Base-by-base conservation (phyloP, 2,113 vertebrate species). In the Chloroceryle aenea region DNA sequence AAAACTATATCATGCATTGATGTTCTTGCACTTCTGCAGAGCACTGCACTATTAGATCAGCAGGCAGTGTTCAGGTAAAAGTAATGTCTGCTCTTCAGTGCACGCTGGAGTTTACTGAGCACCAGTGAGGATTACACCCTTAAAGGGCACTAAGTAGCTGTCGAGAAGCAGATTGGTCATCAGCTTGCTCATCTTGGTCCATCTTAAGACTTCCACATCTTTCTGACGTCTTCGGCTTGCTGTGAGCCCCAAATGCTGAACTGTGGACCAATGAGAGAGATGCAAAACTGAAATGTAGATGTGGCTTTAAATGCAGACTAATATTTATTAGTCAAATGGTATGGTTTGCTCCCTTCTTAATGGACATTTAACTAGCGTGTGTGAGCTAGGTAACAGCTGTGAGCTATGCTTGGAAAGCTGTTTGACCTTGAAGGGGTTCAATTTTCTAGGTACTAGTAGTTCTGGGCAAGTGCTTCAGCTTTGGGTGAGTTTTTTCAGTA, bases 41-140 rank as follows among this genome's bases (percentile, higher is more conserved):
- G n/a, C 17, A 7, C 9, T 36, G n/a, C 6, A 3, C 15, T 59
- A 13, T 30, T 68, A 36, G 38, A 77, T 59, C 0, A 0, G 30
- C 0, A 0, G 17, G 43, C 48, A 59, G 38, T 1, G 1, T 61
- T 55, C 1, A 0, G 3, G 1, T 67, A 5, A 43, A 18, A 50
- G 23, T 43, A 43, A 20, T 45, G 36, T 58, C 32, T 77, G 12
- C 34, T 79, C 26, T 63, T 74, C 38, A 32, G 38, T 6, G 21
- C 30, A 14, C 20, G 19, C 47, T 29, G 19, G 45, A 59, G 29
- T 72, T 83, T 67, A 36, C 34, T n/a, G 59, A 30, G 42, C 22
- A 42, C 6, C 0, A 1, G 5, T 38, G 15, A 90, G 56, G 62
- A 59, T 79, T 50, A 75, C 56, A 50, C 63, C 63, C 45, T n/a